phyloP scores from a whole-genome alignment of 2,113 vertebrate species.

The Macrotis lagotis region DNA sequence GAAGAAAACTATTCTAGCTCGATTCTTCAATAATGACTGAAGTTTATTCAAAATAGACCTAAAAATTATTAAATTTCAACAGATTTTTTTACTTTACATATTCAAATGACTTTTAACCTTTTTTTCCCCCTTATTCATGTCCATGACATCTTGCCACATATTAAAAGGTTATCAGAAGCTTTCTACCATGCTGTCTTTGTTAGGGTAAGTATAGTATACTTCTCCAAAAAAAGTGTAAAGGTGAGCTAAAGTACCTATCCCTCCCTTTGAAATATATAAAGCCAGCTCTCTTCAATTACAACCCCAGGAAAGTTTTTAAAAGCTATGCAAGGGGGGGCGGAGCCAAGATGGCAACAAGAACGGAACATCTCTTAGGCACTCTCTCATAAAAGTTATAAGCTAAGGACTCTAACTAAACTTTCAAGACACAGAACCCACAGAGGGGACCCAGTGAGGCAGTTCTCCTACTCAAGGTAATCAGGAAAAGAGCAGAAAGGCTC shows the following conservation, averaged over 20 bases:
- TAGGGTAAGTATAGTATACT: neutral
- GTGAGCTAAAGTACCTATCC: neutral
- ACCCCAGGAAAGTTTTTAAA: neutral
- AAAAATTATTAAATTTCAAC: neutral
- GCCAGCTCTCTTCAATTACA: neutral
- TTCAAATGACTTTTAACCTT: neutral
- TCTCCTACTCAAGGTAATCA: too few relatives aligned
- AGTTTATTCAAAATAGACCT: neutral
- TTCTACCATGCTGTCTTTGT: neutral
- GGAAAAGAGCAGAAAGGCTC: too few relatives aligned
- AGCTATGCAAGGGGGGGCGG: neutral
- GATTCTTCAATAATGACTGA: neutral
- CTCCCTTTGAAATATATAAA: neutral
- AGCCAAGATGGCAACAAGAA: too few relatives aligned
- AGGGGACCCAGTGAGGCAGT: too few relatives aligned
- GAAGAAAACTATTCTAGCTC: neutral
- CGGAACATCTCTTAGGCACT: too few relatives aligned
- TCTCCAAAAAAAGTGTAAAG: neutral
- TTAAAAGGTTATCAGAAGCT: neutral
- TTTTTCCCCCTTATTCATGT: neutral
- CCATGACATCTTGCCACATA: neutral
- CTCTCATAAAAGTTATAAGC: too few relatives aligned
- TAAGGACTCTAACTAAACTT: too few relatives aligned
- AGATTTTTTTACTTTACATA: neutral
- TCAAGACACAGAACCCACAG: too few relatives aligned